Base-by-base conservation (phyloP, 2,113 vertebrate species). In the Mus spicilegus region DNA sequence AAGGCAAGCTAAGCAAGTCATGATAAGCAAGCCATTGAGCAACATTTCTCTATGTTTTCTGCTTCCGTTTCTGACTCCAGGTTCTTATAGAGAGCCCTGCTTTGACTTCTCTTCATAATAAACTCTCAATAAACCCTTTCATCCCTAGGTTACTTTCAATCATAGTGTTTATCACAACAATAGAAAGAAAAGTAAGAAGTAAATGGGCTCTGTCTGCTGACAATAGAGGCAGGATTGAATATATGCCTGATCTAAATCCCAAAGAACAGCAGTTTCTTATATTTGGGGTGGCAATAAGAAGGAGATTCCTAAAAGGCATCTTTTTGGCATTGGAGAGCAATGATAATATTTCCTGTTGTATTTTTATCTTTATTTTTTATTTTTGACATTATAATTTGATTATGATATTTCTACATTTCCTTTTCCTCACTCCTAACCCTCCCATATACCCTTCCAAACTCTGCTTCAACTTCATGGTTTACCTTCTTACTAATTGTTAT, bases 161-260 rank as follows among this genome's bases (percentile, higher is more conserved):
- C 16, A 54, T 9, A 51, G 49, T 2, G 16, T 54, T 80, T 80
- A 80, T 36, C 17, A 54, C 77, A 80, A 36, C 17, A 80, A 80
- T 54, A 80, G 51, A 36, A 54, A 36, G 17, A 76, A 76, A 76
- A 46, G 11, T 76, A 76, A 11, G 2, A 36, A 17, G 36, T 30
- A 70, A 28, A n/a, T 3, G 33, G 54, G 67, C 30, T 94, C 63
- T 70, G 7, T 10, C 8, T 81, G 22, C 65, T 90, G 24, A 11
- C 90, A 17, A 26, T 58, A 78, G 28, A 94, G 81, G 36, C 81
- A 92, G 42, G 93, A 70, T 70, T 88, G 65, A 96, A 95, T 94
- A 39, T 76, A 42, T 30, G 22, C 78, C 58, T 63, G 33, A 19
- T 30, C 30, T 77, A 63, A 63, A 93, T 61, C 10, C 19, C 58